Percentiles rank a stretch among this genome's conserved stretches.
phyloP scores from a whole-genome alignment of 2,113 vertebrate genomes.

The Amia ocellicauda region DNA sequence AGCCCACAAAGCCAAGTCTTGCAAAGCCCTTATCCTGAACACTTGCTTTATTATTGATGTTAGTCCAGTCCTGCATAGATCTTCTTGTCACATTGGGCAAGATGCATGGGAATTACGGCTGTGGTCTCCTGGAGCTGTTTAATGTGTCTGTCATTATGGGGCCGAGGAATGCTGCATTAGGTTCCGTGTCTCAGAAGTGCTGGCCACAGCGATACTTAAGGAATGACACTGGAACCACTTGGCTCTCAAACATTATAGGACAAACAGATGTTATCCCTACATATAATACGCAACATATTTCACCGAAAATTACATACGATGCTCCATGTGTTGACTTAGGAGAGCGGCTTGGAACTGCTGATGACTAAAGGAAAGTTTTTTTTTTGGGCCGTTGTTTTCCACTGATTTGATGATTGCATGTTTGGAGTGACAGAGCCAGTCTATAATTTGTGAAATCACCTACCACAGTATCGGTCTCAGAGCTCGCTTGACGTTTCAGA shows the following conservation, averaged over 20 bases:
- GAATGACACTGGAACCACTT: slow-evolving; percentile 54
- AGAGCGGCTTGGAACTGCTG: slow-evolving; percentile 46
- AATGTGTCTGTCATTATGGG: slow-evolving; percentile 63
- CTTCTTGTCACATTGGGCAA: slow-evolving; percentile 2
- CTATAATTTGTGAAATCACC: slow-evolving; percentile 77
- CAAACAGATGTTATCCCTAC: slow-evolving; percentile 35
- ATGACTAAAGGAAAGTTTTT: slow-evolving; percentile 60
- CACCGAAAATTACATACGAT: slow-evolving; percentile 54
- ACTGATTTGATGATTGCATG: slow-evolving; percentile 51
- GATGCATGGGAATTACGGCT: slow-evolving; percentile 9
- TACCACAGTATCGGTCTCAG: slow-evolving; percentile 69
- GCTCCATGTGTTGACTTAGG: slow-evolving; percentile 44
- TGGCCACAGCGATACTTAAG: slow-evolving; percentile 42
- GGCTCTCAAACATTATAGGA: slow-evolving; percentile 36
- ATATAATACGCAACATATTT: slow-evolving; percentile 39
- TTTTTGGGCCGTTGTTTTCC: too few relatives aligned
- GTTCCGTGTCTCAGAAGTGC: slow-evolving; percentile 44
- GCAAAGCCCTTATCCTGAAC: too few relatives aligned
- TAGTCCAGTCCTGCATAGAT: background rate
- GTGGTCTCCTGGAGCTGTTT: slow-evolving; percentile 34
- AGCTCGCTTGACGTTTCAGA: slow-evolving; percentile 69
- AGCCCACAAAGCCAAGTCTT: too few relatives aligned
- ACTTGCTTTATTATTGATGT: slow-evolving; percentile 13
- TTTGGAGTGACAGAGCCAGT: slow-evolving; percentile 65
- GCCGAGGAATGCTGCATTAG: slow-evolving; percentile 63